Base-by-base conservation (phyloP, 1,140 invertebrate genomes). In the Eumeta japonica region DNA sequence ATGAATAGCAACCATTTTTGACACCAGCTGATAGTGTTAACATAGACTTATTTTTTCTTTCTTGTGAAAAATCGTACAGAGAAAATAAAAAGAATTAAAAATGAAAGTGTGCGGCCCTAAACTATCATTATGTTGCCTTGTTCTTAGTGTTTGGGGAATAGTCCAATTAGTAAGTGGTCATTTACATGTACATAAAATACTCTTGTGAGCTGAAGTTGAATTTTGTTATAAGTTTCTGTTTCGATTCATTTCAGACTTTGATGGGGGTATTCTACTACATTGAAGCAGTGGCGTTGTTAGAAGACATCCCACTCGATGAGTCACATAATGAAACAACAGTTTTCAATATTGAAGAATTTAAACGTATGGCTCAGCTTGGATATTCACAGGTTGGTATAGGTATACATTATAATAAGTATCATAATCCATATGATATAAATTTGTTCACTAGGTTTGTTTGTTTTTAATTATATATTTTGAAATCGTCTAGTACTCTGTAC, bases 221-320 rank as follows among this genome's bases (percentile, higher is more conserved):
- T 24, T 24, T 24, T 7, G 7, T 24, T 24, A 24, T 24, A 7
- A 24, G 20, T 24, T 24, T 24, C n/a, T 24, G 7, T 43, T 15
- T 20, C 17, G 7, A 24, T 7, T 24, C 20, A 7, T 83, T 83
- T 55, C 68, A 93, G 90, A 79, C 84, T 5, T 70, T 94, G 33
- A 92, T 96, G 89, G 92, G 92, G 45, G 78, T 92, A 45, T 94
- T 95, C 66, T 95, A 93, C 60, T 87, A 86, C 56, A 74, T 89
- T 11, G 83, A 82, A 58, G 86, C 88, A 52, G 88, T 94, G 13
- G 90, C 91, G 15, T 73, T 96, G 16, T 81, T 91, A 49, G 92
- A 95, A 73, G 92, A 95, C 72, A 70, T 95, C 28, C 82, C 85
- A 29, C 53, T 88, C n/a, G 77, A 77, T 13, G 79, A 78, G 40